phyloP scores from a whole-genome alignment of 2,797 vertebrate species.

The Sebastes kiyomatsui region DNA sequence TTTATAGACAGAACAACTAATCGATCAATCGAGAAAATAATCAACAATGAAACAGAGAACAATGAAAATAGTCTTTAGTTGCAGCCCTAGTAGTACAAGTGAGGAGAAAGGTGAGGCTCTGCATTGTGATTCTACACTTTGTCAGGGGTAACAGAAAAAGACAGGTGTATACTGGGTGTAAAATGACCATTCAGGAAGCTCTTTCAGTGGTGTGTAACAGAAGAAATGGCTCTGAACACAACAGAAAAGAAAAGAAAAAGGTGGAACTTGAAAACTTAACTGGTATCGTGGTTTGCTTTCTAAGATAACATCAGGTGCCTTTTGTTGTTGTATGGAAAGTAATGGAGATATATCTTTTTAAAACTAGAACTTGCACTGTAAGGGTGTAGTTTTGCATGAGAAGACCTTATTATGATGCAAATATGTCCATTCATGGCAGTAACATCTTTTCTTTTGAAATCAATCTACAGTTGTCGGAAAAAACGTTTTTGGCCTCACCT shows the following conservation, averaged over 20 bases:
- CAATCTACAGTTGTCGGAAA: slow-evolving; percentile 33
- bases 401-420: not conserved
- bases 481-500: not conserved
- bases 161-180: not conserved
- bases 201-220: not conserved
- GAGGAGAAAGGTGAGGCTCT: not conserved
- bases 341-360: not conserved
- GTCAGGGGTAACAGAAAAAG: not conserved
- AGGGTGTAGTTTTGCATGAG: not conserved
- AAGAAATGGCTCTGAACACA: not conserved
- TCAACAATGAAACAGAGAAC: not conserved
- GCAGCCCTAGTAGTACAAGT: not conserved
- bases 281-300: not conserved
- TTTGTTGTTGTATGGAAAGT: not conserved
- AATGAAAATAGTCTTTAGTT: not conserved
- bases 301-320: not conserved
- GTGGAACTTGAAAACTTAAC: not conserved
- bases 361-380: not conserved
- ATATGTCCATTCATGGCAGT: not conserved
- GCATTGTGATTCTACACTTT: not conserved
- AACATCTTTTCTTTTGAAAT: slow-evolving; percentile 24
- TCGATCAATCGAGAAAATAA: not conserved
- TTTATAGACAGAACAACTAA: no score
- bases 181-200: not conserved
- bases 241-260: not conserved